Evolutionary conservation across 2,797 vertebrate species (phyloP), one percentile per base, ranked within the genome.

Genomic region (Sebastes iracundus): DNA sequence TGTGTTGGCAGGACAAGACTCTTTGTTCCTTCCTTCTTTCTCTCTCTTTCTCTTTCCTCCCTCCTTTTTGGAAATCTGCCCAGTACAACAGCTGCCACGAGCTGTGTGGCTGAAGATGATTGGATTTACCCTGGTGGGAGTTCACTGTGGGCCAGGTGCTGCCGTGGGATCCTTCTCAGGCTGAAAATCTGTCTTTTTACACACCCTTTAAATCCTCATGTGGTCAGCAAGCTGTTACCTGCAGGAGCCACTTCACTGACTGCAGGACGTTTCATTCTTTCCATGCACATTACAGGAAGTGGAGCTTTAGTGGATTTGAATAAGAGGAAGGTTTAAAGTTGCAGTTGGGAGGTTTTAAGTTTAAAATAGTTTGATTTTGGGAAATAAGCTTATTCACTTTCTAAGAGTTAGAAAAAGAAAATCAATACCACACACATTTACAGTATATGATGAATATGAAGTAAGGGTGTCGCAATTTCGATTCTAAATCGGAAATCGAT

Each of bases 41-140:
- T 69, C 68, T 68, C 11, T 33, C 33, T 66, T 9, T 38, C 30
- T 9, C 5, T 49, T 30, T 75, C 30, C 6, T 14, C 5, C 32
- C 27, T 56, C 28, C 49, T 25, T 32, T 56, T 33, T 90, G 93
- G 86, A 87, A 13, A 59, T 1, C 7, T 77, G 72, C 90, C 92
- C 77, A 33, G 78, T 11, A 62, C 79, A 89, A 77, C 93, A 95
- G 94, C 90, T 94, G 93, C 83, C 75, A 14, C 73, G 64, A 25
- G 79, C 84, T 82, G 88, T 83, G 77, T 25, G 82, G 77, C 80
- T 82, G 81, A 63, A 79, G 74, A 88, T 80, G 65, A 83, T 74
- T 73, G 85, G 82, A 81, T 91, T 89, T 82, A 72, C 72, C 87
- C 80, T 59, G 30, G 75, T 74, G 79, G 69, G 82, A 78, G 80